Evolutionary conservation across 2,888 invertebrate species (phyloP).

Genomic region (Apeira syringaria): DNA sequence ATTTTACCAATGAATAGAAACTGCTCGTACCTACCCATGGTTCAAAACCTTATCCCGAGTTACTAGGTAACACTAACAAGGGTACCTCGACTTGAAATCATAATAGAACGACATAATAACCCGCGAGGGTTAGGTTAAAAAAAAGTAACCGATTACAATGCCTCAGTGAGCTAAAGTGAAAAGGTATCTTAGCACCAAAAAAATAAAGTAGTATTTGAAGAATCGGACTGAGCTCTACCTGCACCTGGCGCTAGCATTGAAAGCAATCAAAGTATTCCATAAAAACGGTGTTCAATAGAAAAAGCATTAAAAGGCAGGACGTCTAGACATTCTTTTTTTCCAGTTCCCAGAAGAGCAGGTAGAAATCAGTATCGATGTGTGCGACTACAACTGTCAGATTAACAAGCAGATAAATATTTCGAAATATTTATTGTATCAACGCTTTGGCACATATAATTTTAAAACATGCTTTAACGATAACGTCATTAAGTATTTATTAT

Average conservation of each 20-base stretch:
- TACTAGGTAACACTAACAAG: slow-evolving; percentile 20
- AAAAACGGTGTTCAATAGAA: slow-evolving; percentile 73
- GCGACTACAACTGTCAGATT: slow-evolving; percentile 15
- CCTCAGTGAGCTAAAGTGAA: slow-evolving; percentile 42
- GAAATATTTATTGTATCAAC: slow-evolving; percentile 24
- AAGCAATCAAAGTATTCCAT: slow-evolving; percentile 62
- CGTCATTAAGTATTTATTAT: slow-evolving; percentile 5
- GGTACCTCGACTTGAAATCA: slow-evolving; percentile 24
- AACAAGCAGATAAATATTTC: slow-evolving; percentile 24
- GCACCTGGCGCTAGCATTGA: slow-evolving; percentile 71
- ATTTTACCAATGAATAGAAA: slow-evolving; percentile 20
- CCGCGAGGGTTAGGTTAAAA: slow-evolving; percentile 38
- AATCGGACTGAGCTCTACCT: slow-evolving; percentile 59
- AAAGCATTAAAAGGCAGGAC: slow-evolving; percentile 73
- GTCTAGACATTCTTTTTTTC: slow-evolving; percentile 76
- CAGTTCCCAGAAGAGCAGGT: slow-evolving; percentile 71
- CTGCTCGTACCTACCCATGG: slow-evolving; percentile 19
- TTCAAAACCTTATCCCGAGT: slow-evolving; percentile 27
- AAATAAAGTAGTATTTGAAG: slow-evolving; percentile 60
- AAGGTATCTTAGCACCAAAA: slow-evolving; percentile 52
- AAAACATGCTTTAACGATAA: slow-evolving; percentile 1
- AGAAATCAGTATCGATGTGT: slow-evolving; percentile 45
- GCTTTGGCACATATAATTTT: slow-evolving; percentile 24
- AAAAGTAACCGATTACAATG: slow-evolving; percentile 41
- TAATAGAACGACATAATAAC: slow-evolving; percentile 30